phyloP scores from a whole-genome alignment of 2,797 vertebrate species.

The Anguilla obscura region DNA sequence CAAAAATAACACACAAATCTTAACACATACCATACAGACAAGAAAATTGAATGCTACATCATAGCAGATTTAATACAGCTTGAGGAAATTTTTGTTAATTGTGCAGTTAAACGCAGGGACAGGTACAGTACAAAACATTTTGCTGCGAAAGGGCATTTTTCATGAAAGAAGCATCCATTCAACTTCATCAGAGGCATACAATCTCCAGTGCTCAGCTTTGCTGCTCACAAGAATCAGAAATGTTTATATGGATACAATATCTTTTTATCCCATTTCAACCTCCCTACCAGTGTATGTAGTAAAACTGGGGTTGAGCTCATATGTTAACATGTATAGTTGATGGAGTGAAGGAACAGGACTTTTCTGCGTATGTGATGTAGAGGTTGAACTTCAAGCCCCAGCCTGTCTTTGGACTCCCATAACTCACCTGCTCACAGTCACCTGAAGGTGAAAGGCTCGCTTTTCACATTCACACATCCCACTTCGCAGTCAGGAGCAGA shows the following conservation, averaged over 20 bases:
- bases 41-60: no score
- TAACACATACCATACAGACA: no score
- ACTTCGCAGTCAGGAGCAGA: conserved; percentile 48
- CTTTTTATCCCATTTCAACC: not conserved
- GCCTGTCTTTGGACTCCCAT: not conserved
- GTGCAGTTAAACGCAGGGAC: not conserved
- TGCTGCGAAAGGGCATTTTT: not conserved
- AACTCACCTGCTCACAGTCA: not conserved
- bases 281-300: not conserved
- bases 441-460: conserved; percentile 59
- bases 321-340: not conserved
- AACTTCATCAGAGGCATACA: not conserved
- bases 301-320: not conserved
- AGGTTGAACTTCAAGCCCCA: not conserved
- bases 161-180: not conserved
- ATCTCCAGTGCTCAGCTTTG: not conserved
- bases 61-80: not conserved
- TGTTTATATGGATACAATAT: not conserved
- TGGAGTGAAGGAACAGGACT: not conserved
- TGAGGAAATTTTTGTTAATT: not conserved
- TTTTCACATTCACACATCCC: conserved; percentile 61
- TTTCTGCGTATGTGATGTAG: not conserved
- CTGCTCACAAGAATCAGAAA: not conserved
- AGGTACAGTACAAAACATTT: not conserved
- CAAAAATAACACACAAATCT: not conserved